These are phyloP conservation scores for Mystacornis crossleyi DNA, from an alignment of 2,113 vertebrate genomes.

Conservation along the genomic window DNA sequence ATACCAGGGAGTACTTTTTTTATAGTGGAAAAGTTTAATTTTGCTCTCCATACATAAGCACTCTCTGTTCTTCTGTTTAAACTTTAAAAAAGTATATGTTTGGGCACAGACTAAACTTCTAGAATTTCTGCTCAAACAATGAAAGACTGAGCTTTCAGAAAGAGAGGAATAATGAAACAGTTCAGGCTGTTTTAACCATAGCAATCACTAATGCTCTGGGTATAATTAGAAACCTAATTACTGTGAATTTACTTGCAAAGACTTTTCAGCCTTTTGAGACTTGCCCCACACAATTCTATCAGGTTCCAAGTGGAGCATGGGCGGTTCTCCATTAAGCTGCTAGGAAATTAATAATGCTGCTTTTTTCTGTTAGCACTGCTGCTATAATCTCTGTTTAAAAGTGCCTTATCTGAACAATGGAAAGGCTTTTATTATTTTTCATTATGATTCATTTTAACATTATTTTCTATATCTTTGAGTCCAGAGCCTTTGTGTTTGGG, in stretches of 20 bases:
- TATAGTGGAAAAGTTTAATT: not conserved
- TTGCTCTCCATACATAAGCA: not conserved
- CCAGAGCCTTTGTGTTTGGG: not conserved
- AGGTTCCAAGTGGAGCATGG: not conserved
- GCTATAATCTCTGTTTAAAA: not conserved
- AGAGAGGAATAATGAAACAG: not conserved
- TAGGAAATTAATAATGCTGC: constrained; percentile 5
- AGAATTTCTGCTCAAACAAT: not conserved
- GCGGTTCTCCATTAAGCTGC: not conserved
- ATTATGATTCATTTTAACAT: not conserved
- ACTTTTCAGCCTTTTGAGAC: constrained; percentile 37
- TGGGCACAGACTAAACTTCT: not conserved
- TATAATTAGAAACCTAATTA: constrained; percentile 67
- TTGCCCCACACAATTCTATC: constrained; percentile 4
- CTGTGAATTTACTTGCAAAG: constrained; percentile 35
- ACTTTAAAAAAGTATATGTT: not conserved
- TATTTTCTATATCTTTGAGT: not conserved
- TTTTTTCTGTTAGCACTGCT: not conserved
- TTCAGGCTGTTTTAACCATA: not conserved
- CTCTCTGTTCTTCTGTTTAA: not conserved
- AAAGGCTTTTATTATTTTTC: not conserved
- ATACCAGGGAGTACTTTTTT: not conserved
- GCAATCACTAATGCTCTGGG: not conserved
- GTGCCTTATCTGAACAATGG: not conserved
- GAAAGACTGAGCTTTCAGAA: not conserved